Evolutionary conservation across 2,113 vertebrate genomes (phyloP).

Genomic region (Mixornis gularis): DNA sequence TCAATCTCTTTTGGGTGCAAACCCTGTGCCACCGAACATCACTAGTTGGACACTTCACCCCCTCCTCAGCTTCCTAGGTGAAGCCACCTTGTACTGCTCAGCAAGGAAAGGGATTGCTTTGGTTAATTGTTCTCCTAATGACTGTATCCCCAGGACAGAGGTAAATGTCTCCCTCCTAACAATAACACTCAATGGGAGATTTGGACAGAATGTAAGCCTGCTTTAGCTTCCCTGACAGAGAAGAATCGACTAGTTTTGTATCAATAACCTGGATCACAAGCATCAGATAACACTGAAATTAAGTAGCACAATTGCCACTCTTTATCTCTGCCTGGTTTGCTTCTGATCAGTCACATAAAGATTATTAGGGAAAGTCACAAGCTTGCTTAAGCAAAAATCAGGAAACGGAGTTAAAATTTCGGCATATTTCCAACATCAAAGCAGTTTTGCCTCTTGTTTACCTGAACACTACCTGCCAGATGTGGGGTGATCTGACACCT

Average conservation of each 20-base stretch:
- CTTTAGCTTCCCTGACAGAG: not conserved
- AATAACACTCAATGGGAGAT: not conserved
- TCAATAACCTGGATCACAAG: not conserved
- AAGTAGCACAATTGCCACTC: not conserved
- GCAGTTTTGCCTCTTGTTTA: not conserved
- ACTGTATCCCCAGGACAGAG: not conserved
- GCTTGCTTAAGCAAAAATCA: not conserved
- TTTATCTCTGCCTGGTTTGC: not conserved
- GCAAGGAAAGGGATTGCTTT: not conserved
- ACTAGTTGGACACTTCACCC: not conserved
- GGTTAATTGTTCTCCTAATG: not conserved
- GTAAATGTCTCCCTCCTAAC: not conserved
- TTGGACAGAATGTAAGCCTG: not conserved
- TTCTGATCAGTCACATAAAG: not conserved
- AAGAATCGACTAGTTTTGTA: not conserved
- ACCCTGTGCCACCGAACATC: not conserved
- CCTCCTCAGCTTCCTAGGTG: accelerated
- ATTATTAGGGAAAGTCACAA: not conserved
- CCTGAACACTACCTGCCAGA: not conserved
- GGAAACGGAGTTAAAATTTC: not conserved
- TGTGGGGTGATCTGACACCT: not conserved
- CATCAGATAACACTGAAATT: not conserved
- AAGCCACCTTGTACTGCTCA: not conserved
- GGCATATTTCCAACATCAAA: not conserved
- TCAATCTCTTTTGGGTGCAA: not conserved